Evolutionary conservation across 1,140 invertebrate species (phyloP), one percentile per base, ranked within the genome.

Genomic region (Drosophila bocki): DNA sequence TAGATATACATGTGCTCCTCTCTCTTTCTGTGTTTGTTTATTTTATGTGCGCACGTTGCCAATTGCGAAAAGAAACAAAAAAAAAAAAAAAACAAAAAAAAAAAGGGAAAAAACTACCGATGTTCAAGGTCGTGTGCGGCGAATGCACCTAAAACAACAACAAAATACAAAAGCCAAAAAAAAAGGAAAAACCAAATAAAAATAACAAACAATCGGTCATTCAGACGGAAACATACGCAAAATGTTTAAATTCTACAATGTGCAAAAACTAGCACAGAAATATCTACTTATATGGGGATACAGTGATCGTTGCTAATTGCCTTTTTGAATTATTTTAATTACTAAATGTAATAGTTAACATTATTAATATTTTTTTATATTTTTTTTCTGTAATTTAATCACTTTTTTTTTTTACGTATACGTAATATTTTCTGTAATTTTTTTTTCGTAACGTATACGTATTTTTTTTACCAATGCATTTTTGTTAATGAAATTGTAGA

Each of bases 31-130:
- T 64, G 29, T 56, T 47, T 76, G 70, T 65, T 58, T 76, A 69
- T 84, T 85, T 80, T 62, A 80, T 80, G 71, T 84, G 83, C 80
- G 84, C 84, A 83, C 77, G 75, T 63, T 79, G 83, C 70, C 83
- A 86, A 86, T 78, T 85, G 64, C 79, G 78, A 77, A 65, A 42
- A 45, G 53, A 51, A 41, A 39, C 33, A 41, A n/a, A 58, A 53
- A 41, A 47, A 41, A 17, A 13, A 6, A 22, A 6, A 22, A 58
- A 53, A 41, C 41, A 35, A 13, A 13, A 6, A 26, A 3, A n/a
- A n/a, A n/a, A n/a, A n/a, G n/a, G 12, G 5, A 60, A 69, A 62
- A 62, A 54, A 39, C 48, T 69, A 39, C 56, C 56, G 56, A 76
- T 74, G 71, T 69, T 86, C 83, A 86, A 86, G 83, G 83, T 86